These are phyloP conservation scores for Platanista minor DNA, from an alignment of 2,113 vertebrate genomes.

Conservation along the genomic window DNA sequence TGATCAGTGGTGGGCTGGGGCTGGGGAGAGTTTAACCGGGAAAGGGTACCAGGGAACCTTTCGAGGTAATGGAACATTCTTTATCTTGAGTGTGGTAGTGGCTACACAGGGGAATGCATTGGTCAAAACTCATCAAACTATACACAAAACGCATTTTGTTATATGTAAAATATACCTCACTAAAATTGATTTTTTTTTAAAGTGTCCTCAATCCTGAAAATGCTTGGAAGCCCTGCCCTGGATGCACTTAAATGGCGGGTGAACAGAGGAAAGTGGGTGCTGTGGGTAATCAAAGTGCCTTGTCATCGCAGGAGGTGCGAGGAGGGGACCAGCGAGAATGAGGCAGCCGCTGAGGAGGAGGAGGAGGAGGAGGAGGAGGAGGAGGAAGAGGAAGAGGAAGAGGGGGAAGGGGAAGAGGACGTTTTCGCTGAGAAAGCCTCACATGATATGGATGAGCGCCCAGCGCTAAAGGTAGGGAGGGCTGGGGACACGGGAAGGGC, in stretches of 20 bases:
- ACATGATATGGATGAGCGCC: background rate
- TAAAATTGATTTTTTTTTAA: background rate
- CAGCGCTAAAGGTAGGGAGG: conserved; percentile 54
- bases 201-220: background rate
- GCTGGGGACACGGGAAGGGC: background rate
- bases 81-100: background rate
- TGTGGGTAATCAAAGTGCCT: background rate
- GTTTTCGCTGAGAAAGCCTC: conserved; percentile 45
- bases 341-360: conserved; percentile 77
- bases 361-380: conserved; percentile 68
- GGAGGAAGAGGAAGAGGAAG: conserved; percentile 75
- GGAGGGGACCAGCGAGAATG: conserved; percentile 77
- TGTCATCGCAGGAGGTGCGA: conserved; percentile 78
- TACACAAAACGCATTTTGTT: background rate
- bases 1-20: background rate
- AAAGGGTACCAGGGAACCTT: background rate
- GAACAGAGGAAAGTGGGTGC: background rate
- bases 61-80: background rate
- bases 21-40: background rate
- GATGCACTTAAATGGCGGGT: background rate
- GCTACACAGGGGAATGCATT: background rate
- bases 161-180: background rate
- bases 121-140: background rate
- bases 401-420: conserved; percentile 74
- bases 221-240: background rate